Base-by-base conservation (phyloP, 2,797 vertebrate species). In the Rachycentron canadum region DNA sequence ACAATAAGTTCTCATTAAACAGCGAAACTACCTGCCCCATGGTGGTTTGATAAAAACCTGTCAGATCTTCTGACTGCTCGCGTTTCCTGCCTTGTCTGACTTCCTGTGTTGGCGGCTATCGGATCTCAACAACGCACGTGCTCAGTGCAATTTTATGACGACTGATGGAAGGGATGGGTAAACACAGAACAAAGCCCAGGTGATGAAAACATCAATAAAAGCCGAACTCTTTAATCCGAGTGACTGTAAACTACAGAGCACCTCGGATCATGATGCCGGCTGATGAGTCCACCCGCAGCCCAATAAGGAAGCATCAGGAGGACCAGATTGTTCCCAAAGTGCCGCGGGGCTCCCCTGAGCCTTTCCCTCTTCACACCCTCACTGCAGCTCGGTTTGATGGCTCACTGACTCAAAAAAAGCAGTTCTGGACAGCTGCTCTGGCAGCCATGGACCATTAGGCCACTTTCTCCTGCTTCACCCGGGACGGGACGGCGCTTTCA, bases 361-460 rank as follows among this genome's bases (percentile, higher is more conserved):
- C 26, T 43, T n/a, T 55, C 21, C 47, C 30, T 59, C 43, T 53
- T 62, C 55, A 61, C 58, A 36, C 32, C 25, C 53, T 62, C 58
- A 26, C 43, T 74, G 58, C 60, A 58, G 65, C 83, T 76, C 76
- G 32, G 59, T 78, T 76, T 81, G 86, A 79, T 30, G 52, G 73
- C 52, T 68, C 75, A 74, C 38, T 41, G 41, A 59, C 70, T 36
- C 14, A 30, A 60, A 66, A 71, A 26, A 30, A 47, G 32, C 47
- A 9, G 62, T 17, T 81, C 34, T 63, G 69, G 81, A 75, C 50
- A 78, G 82, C 69, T 64, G 71, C 73, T 77, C 56, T 65, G 70
- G 78, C 77, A 81, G 78, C 76, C 21, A 50, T 4, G 71, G 43
- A 65, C 67, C 74, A 81, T 86, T 77, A 85, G 74, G 72, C 47